Conservation (phyloP, 2,113 vertebrate genomes). For the Gopherus flavomarginatus region DNA sequence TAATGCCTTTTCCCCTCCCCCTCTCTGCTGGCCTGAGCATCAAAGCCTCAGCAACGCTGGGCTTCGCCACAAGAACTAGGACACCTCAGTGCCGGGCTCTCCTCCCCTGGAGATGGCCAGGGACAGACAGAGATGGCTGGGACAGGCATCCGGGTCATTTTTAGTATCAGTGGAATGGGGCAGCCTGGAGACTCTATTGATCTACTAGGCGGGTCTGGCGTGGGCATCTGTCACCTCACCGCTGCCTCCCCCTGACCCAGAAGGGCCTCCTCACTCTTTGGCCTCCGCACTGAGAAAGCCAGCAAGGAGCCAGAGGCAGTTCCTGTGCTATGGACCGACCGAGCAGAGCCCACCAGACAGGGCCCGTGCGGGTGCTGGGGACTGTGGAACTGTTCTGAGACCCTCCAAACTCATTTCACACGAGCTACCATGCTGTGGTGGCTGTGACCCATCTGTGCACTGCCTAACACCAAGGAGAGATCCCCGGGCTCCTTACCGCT, state of each 20-base stretch:
- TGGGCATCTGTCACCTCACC: background rate
- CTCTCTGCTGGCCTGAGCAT: background rate
- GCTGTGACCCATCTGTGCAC: background rate
- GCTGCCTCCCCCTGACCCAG: background rate
- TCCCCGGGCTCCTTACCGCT: constrained; percentile 77
- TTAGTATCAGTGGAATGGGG: background rate
- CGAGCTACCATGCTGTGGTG: no score
- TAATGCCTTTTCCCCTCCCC: background rate
- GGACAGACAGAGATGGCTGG: background rate
- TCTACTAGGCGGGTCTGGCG: background rate
- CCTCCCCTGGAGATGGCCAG: background rate
- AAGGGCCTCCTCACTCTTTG: background rate
- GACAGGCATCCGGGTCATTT: background rate
- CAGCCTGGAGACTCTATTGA: background rate
- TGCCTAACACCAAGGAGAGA: background rate
- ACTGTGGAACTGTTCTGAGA: fast-evolving
- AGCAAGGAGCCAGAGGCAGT: background rate
- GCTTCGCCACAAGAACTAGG: background rate
- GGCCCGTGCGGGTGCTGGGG: background rate
- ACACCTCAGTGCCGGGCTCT: background rate
- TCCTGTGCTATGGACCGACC: background rate
- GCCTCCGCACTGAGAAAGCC: background rate
- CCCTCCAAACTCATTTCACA: background rate
- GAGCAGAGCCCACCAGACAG: no score
- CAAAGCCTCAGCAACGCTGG: background rate